A percentile compares a stretch with the other conserved stretches of the same genome.
Evolutionary conservation across 1,140 invertebrate species (phyloP).

Genomic region (Probaryconus sp.): DNA sequence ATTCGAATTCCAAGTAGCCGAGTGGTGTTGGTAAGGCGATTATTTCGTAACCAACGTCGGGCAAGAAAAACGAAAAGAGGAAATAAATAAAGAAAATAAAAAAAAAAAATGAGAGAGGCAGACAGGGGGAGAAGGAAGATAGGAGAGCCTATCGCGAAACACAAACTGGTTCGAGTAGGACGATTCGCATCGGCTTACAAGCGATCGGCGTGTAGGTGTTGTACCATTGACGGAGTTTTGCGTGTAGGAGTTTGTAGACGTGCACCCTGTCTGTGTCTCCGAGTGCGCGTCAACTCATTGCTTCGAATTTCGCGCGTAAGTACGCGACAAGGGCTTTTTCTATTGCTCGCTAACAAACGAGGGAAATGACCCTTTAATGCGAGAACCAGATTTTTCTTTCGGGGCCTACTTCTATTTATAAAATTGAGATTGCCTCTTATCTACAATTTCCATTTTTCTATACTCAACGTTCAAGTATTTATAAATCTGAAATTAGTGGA

Average conservation of each 20-base stretch:
- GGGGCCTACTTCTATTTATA: constrained; percentile 41
- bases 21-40: constrained; percentile 8
- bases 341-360: constrained; percentile 17
- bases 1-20: constrained; percentile 5
- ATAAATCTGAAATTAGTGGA: too few species aligned
- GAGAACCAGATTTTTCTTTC: constrained; percentile 43
- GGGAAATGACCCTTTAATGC: constrained; percentile 36
- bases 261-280: constrained; percentile 45
- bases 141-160: constrained; percentile 5
- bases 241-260: constrained; percentile 55
- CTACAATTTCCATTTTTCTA: constrained; percentile 33
- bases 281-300: constrained; percentile 27
- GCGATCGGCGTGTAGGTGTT: constrained; percentile 56
- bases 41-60: constrained; percentile 36
- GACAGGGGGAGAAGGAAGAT: neutral
- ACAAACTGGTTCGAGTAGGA: constrained; percentile 59
- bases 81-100: neutral
- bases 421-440: constrained; percentile 53
- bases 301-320: constrained; percentile 42
- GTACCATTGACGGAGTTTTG: constrained; percentile 49
- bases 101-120: constrained; percentile 1
- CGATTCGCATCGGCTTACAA: constrained; percentile 61
- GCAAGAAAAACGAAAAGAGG: neutral
- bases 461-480: too few species aligned
- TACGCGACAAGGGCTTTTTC: constrained; percentile 45